Percentiles rank a stretch among this genome's conserved stretches.
Evolutionary conservation across 2,888 invertebrate species (phyloP).

Genomic region (Agrochola macilenta): DNA sequence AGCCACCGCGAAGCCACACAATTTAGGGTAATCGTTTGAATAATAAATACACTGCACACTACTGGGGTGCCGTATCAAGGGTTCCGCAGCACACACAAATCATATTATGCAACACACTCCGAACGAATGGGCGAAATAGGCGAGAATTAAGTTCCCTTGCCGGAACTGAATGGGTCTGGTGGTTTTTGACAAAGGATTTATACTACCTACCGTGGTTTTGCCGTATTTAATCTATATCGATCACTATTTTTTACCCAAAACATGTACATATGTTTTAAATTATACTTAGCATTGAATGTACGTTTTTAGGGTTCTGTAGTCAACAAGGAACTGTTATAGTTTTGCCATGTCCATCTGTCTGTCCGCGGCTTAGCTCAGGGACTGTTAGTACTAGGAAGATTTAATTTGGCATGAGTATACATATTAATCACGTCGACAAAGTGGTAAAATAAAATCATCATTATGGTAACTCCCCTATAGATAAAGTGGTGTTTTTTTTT

Average conservation of each 20-base stretch:
- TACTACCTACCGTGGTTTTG: background rate
- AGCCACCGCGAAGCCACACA: slow-evolving; percentile 42
- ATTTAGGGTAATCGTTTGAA: slow-evolving; percentile 59
- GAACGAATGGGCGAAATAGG: slow-evolving; percentile 31
- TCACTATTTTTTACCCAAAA: background rate
- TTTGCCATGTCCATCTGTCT: too few species aligned
- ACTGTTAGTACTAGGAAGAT: too few species aligned
- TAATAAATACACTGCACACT: slow-evolving; percentile 55
- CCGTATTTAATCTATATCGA: background rate
- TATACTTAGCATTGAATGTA: background rate
- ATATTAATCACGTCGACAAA: too few species aligned
- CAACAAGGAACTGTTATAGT: too few species aligned
- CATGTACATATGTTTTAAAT: too few species aligned
- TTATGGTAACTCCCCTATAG: too few species aligned
- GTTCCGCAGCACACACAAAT: slow-evolving; percentile 48
- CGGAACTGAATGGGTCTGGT: slow-evolving; percentile 14
- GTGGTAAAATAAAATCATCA: too few species aligned
- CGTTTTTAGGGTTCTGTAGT: background rate
- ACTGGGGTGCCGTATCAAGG: slow-evolving; percentile 41
- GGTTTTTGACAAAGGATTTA: slow-evolving; percentile 9
- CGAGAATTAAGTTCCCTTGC: slow-evolving; percentile 30
- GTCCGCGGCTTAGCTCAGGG: too few species aligned
- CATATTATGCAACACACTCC: slow-evolving; percentile 52
- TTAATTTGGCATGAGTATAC: too few species aligned
- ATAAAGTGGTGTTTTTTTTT: too few species aligned